Percentiles rank a stretch among this genome's conserved stretches.
These are phyloP conservation scores for Pelobates cultripes DNA, from an alignment of 2,797 vertebrate species.

Conservation along the genomic window DNA sequence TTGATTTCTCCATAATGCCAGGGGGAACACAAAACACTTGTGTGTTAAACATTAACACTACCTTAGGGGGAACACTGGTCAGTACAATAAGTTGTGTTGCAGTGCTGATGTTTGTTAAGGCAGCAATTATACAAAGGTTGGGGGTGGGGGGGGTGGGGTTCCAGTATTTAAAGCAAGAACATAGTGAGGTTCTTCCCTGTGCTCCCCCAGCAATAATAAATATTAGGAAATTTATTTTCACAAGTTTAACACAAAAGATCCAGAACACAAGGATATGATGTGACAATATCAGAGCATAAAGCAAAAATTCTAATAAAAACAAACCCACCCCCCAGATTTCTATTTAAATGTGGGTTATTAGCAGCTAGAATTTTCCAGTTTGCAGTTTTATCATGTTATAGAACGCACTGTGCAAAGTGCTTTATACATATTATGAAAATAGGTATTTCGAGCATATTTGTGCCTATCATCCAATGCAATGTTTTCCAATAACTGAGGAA, in stretches of 20 bases:
- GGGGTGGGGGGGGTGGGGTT: conserved; percentile 52
- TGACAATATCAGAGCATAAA: conserved; percentile 31
- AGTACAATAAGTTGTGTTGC: conserved; percentile 56
- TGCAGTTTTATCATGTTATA: conserved; percentile 56
- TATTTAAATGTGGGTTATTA: conserved; percentile 47
- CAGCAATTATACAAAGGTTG: conserved; percentile 62
- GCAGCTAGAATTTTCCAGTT: conserved; percentile 64
- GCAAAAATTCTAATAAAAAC: neutral
- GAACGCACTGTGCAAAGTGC: neutral
- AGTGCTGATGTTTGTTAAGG: conserved; percentile 74
- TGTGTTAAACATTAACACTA: too few species aligned
- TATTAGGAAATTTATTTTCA: conserved; percentile 66
- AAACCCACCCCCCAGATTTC: neutral
- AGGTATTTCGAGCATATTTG: too few species aligned
- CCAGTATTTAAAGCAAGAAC: conserved; percentile 77
- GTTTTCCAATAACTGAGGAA: too few species aligned
- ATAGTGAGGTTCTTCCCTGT: conserved; percentile 63
- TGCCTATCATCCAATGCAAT: too few species aligned
- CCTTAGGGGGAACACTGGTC: conserved; percentile 52
- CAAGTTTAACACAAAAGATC: conserved; percentile 73
- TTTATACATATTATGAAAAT: too few species aligned
- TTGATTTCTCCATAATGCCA: too few species aligned
- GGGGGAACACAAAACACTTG: too few species aligned
- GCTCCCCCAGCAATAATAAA: too few species aligned
- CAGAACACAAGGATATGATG: conserved; percentile 64